Evolutionary conservation across 2,113 vertebrate genomes (phyloP).

Genomic region (Neolamprologus brichardi): DNA sequence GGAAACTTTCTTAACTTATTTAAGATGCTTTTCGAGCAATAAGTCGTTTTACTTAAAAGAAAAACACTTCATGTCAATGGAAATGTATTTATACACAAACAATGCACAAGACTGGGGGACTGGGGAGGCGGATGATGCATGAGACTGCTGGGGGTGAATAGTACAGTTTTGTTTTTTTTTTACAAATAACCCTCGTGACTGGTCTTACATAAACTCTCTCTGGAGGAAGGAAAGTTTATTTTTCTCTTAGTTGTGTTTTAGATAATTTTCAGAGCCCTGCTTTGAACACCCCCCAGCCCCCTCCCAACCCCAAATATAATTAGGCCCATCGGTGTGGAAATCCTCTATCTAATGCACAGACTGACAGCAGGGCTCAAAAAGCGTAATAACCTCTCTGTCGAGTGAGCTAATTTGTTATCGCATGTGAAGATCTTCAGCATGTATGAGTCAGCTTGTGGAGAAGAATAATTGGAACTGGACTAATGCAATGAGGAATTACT

Average conservation of each 20-base stretch:
- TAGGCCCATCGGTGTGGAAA: neutral
- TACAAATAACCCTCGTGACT: neutral
- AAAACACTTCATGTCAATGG: neutral
- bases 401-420: slow-evolving; percentile 14
- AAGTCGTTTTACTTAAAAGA: neutral
- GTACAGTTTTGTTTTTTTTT: neutral
- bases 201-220: neutral
- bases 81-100: neutral
- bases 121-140: neutral
- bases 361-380: neutral
- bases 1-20: neutral
- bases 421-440: slow-evolving; percentile 11
- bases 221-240: neutral
- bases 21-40: neutral
- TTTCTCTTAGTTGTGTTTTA: slow-evolving; percentile 8
- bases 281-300: neutral
- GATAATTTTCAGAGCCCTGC: neutral
- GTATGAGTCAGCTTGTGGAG: slow-evolving; percentile 23
- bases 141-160: neutral
- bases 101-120: neutral
- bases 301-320: neutral
- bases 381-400: neutral
- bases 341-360: neutral
- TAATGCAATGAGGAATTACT: slow-evolving; percentile 3
- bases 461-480: slow-evolving; percentile 25